Evolutionary conservation across 2,797 vertebrate species (phyloP), one percentile per base, ranked within the genome.

Genomic region (Spinus pinus): DNA sequence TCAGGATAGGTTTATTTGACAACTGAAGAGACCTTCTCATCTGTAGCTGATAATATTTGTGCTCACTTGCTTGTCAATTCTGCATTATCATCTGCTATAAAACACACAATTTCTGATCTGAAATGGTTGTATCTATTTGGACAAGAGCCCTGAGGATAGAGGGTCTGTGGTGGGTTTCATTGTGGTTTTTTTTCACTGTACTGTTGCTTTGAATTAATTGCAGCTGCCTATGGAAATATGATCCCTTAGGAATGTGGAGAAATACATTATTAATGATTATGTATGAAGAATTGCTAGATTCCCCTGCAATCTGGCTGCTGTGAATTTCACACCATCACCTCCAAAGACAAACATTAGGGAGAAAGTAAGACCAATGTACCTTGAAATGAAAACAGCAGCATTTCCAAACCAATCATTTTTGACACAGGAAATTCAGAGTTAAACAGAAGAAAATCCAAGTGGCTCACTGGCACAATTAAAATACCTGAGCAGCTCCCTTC

Each of bases 191-290:
- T 80, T 53, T 10, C 46, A n/a, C 33, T 35, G 33, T 74, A 71
- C 23, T 23, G 19, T 82, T 89, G 39, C 35, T 95, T 86, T 81
- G 86, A 89, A 87, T 87, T 87, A 90, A 72, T 62, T 89, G 53
- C n/a, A 72, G 56, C 42, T 71, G 53, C 50, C 65, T 80, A 62
- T 83, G 92, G 91, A 94, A 91, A 92, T 65, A 54, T 3, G 30
- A 82, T 74, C 74, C 65, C 75, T 54, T 78, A 67, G 92, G 86
- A 72, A 91, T 9, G 35, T 4, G 79, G 54, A 62, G 21, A 78
- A 91, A 95, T 92, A 81, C 39, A 90, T 93, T 94, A 88, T 62
- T 95, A 58, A 90, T 93, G 78, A 81, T 28, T 62, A 81, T 24
- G 22, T 54, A 58, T 53, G 66, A 82, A 57, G 23, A 47, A 81